Base-by-base conservation (phyloP, 2,797 vertebrate species). In the Valencia hispanica region DNA sequence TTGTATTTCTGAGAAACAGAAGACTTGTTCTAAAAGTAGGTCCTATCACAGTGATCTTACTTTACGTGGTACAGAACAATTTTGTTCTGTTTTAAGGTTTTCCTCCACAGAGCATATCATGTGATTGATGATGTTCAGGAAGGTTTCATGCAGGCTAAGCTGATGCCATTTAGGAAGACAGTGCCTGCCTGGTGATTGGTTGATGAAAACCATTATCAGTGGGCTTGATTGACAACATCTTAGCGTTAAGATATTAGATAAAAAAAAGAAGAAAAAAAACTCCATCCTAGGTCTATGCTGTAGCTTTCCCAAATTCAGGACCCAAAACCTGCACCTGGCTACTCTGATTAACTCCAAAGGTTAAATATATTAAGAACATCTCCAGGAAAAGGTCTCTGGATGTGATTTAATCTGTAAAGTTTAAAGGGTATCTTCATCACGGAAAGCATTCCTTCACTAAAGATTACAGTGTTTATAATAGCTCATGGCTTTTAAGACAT, bases 321-420 rank as follows among this genome's bases (percentile, higher is more conserved):
- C 85, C 79, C 74, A 81, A 45, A 80, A 73, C 81, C 81, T 86
- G 51, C 83, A 87, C 75, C 85, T 86, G 81, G 70, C 91, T 89
- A 80, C 74, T 87, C 71, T 84, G 83, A 88, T 89, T 86, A 82
- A 80, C 75, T 79, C 61, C 47, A 85, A 90, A 89, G 87, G 91
- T 89, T 84, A 83, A 59, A 88, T 74, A 71, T 53, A 84, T 84
- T 82, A 82, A 83, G 73, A 82, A 34, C 79, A 82, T 86, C 75
- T 80, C 41, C 34, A 80, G 74, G 79, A 45, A 85, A 88, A 90
- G 81, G 84, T 87, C 71, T 78, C 36, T 70, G 75, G 36, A 84
- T 66, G 47, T 78, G 79, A 87, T 86, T 75, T 73, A 72, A 72
- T 57, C 51, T 39, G 4, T 36, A 47, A 50, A 74, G 68, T 88